Base-by-base conservation (phyloP, 1,140 invertebrate genomes). In the Papilio polyxenes region DNA sequence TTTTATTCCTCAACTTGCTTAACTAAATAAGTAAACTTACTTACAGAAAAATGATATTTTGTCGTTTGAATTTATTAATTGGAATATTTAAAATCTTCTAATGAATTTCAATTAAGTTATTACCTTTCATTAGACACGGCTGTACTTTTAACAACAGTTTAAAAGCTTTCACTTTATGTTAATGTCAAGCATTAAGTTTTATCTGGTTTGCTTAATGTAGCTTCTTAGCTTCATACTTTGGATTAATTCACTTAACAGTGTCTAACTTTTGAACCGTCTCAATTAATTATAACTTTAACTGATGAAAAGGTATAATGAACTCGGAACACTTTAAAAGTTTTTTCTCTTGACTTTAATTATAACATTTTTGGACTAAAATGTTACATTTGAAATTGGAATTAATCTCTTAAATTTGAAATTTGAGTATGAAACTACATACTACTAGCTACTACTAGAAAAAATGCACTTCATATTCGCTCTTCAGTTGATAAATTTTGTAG, bases 141-240 rank as follows among this genome's bases (percentile, higher is more conserved):
- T 31, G 53, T 44, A 53, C 15, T 78, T 31, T 78, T 78, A 59
- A 59, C 6, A 59, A 78, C 76, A 59, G 53, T 78, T 78, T 78
- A 59, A 78, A 77, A 51, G 20, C 23, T 56, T 56, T 37, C 76
- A 59, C 65, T 78, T 78, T 78, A 78, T 78, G 76, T 78, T 59
- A 78, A 78, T 78, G 49, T 13, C 17, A n/a, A 77, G 44, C 23
- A 56, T 78, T 78, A 78, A 78, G 31, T 78, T 78, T 77, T 78
- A 78, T 78, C 76, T n/a, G 37, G 53, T 78, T 53, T 37, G 49
- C 15, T 37, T 53, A 59, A 78, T 62, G 76, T 40, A 37, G 23
- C 49, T 56, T 78, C 49, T 59, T 78, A 59, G 51, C 31, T 31
- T 59, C 31, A 78, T 56, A 37, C 49, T 40, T 59, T 44, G 53